Evolutionary conservation across 2,797 vertebrate genomes (phyloP).

Genomic region (Sebastes taczanowskii): DNA sequence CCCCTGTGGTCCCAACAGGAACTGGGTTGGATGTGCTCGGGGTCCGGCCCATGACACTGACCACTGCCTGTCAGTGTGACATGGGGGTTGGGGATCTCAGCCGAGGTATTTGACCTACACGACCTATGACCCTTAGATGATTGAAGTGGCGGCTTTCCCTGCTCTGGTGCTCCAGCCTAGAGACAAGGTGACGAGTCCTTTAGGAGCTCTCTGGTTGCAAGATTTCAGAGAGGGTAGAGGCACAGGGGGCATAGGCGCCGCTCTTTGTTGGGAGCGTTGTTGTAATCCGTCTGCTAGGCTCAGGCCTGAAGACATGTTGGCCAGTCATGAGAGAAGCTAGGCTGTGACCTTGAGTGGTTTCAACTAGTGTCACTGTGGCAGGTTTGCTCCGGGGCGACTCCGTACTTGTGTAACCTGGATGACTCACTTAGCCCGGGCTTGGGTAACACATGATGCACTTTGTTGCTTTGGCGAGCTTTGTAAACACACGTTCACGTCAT

Average conservation of each 20-base stretch:
- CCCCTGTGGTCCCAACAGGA: constrained; percentile 45
- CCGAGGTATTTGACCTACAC: constrained; percentile 84
- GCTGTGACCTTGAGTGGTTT: constrained; percentile 80
- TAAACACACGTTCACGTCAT: constrained; percentile 4
- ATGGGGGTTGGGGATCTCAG: constrained; percentile 71
- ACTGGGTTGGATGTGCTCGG: constrained; percentile 55
- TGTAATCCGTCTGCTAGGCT: constrained; percentile 77
- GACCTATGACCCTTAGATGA: constrained; percentile 78
- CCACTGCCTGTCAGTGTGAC: constrained; percentile 79
- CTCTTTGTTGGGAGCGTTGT: constrained; percentile 75
- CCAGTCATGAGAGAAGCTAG: constrained; percentile 69
- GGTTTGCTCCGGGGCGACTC: constrained; percentile 50
- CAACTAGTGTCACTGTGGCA: constrained; percentile 55
- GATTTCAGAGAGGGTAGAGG: constrained; percentile 61
- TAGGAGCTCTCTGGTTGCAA: constrained; percentile 82
- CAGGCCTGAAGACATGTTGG: constrained; percentile 72
- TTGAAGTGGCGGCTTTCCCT: constrained; percentile 83
- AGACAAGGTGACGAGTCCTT: constrained; percentile 85
- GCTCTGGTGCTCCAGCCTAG: constrained; percentile 75
- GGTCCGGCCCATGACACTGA: constrained; percentile 78
- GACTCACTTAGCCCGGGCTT: constrained; percentile 61
- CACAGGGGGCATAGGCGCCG: constrained; percentile 71
- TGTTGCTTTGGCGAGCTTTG: constrained; percentile 28
- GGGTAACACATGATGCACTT: constrained; percentile 47
- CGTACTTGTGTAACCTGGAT: constrained; percentile 65